A percentile compares a stretch with the other conserved stretches of the same genome.
These are phyloP conservation scores for Ctenomys sociabilis DNA, from an alignment of 2,113 vertebrate genomes.

Conservation along the genomic window DNA sequence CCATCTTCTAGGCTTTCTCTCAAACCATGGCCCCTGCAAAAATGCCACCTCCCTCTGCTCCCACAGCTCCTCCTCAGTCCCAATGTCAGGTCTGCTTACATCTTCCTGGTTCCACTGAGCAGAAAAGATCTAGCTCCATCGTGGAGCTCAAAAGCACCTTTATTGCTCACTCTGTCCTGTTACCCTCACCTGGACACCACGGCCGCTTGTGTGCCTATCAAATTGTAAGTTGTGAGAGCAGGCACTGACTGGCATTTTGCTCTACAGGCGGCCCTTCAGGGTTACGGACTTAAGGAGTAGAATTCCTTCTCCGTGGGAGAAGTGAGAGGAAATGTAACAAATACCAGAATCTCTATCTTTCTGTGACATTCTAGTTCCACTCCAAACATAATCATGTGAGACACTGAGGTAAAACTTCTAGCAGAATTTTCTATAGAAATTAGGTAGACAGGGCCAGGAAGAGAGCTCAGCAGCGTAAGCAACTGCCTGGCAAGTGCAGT, in stretches of 20 bases:
- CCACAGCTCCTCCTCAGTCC: neutral
- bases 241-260: neutral
- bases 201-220: neutral
- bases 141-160: neutral
- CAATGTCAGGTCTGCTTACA: neutral
- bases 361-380: neutral
- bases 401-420: neutral
- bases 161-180: neutral
- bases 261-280: neutral
- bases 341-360: neutral
- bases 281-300: neutral
- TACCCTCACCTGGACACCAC: neutral
- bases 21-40: neutral
- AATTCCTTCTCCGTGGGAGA: neutral
- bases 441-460: neutral
- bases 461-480: no score
- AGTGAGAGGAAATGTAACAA: neutral
- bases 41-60: neutral
- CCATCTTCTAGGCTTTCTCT: neutral
- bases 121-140: neutral
- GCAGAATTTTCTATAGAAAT: neutral
- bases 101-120: neutral
- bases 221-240: neutral
- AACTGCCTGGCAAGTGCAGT: no score
- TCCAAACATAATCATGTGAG: neutral